These are phyloP conservation scores for Sycophila sp. DNA, from an alignment of 1,140 invertebrate species.

Conservation along the genomic window DNA sequence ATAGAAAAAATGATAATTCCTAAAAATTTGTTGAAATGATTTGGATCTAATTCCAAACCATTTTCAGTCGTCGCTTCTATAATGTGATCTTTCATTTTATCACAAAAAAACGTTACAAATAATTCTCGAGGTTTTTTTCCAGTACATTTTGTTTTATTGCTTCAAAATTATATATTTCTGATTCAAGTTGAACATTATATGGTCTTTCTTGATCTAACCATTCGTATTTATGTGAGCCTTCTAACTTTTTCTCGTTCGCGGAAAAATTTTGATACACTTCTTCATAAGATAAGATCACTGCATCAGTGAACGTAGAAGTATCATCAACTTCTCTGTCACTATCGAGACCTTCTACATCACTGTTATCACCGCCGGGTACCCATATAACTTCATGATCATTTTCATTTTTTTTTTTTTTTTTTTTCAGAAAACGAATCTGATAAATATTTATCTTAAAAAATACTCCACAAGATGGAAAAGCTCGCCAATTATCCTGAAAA, in stretches of 20 bases:
- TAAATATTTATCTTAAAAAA: neutral
- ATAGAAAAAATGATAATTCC: conserved; percentile 31
- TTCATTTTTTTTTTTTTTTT: no score
- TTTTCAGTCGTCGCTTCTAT: conserved; percentile 30
- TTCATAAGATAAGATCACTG: conserved; percentile 25
- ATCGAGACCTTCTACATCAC: conserved; percentile 8
- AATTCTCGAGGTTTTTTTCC: conserved; percentile 26
- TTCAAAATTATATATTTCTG: conserved; percentile 10
- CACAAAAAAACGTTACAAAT: conserved; percentile 38
- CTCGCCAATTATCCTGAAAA: conserved; percentile 7
- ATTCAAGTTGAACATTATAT: conserved; percentile 7
- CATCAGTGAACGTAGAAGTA: neutral
- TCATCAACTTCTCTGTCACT: conserved; percentile 19
- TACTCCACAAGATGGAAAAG: neutral
- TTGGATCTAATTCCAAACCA: conserved; percentile 15
- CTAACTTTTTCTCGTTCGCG: conserved; percentile 34
- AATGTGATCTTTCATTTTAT: conserved; percentile 37
- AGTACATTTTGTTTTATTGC: conserved; percentile 16
- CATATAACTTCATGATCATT: conserved; percentile 33
- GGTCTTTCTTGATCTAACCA: conserved; percentile 30
- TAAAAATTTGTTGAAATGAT: conserved; percentile 36
- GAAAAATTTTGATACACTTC: conserved; percentile 25
- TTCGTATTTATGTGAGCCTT: conserved; percentile 32
- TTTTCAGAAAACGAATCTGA: neutral
- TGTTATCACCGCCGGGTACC: conserved; percentile 30